Conservation (phyloP, 2,888 invertebrate species). For the Neoitamus cyanurus region DNA sequence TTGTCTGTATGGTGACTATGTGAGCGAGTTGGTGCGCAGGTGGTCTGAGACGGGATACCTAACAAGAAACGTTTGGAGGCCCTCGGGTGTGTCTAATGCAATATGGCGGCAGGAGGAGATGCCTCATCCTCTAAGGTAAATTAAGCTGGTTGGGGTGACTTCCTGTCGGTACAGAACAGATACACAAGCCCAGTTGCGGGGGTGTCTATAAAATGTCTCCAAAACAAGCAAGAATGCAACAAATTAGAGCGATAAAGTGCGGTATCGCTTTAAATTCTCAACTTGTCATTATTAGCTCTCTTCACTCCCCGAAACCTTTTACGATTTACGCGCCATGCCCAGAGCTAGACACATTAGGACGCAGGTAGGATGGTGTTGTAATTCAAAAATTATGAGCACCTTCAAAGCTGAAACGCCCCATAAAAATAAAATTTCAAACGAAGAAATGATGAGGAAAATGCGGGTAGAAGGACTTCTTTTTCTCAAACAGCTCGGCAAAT, state of each 20-base stretch:
- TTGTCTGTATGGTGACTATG: background rate
- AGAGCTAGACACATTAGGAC: background rate
- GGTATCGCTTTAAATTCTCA: background rate
- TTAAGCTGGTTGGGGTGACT: background rate
- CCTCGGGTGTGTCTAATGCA: slow-evolving; percentile 5
- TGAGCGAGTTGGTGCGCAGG: background rate
- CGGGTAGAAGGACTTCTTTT: background rate
- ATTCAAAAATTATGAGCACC: slow-evolving; percentile 5
- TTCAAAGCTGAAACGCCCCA: background rate
- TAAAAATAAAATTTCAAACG: background rate
- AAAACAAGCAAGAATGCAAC: background rate
- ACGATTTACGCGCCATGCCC: background rate
- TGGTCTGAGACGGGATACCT: background rate
- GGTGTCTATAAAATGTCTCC: background rate
- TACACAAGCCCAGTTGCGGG: background rate
- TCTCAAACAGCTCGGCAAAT: background rate
- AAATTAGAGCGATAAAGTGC: background rate
- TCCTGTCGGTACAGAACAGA: background rate
- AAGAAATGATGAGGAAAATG: background rate
- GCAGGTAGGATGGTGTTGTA: background rate
- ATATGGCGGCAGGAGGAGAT: background rate
- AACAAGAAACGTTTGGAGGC: background rate
- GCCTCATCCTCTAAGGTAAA: background rate
- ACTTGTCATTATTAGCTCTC: background rate
- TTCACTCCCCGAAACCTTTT: background rate